These are phyloP conservation scores for Baccha elongata DNA, from an alignment of 2,888 invertebrate genomes.

Conservation along the genomic window DNA sequence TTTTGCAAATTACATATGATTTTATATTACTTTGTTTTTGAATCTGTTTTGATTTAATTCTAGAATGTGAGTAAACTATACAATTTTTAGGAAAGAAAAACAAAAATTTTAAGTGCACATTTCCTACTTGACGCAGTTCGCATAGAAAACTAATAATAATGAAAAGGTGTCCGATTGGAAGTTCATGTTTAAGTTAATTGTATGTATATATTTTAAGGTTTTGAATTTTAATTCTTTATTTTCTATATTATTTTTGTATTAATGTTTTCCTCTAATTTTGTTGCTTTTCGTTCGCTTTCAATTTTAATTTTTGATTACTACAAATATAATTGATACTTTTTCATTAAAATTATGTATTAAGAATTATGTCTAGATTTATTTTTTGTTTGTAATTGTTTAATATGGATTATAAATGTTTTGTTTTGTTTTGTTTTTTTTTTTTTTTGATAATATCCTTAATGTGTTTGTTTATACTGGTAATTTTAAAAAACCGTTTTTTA, in stretches of 20 bases:
- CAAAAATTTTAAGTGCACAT: too few species aligned
- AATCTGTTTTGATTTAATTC: too few species aligned
- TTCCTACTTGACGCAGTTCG: too few species aligned
- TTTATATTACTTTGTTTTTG: too few species aligned
- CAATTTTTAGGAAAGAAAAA: too few species aligned
- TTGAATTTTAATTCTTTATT: slow-evolving; percentile 25
- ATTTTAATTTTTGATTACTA: slow-evolving; percentile 54
- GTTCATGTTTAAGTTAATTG: background rate
- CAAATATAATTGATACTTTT: slow-evolving; percentile 69
- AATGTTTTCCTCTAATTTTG: slow-evolving; percentile 6
- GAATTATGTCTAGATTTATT: slow-evolving; percentile 68
- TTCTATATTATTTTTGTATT: slow-evolving; percentile 30
- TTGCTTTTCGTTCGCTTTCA: slow-evolving; percentile 42
- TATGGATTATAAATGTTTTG: slow-evolving; percentile 59
- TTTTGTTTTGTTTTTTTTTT: background rate
- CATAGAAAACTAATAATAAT: background rate
- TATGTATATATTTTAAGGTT: background rate
- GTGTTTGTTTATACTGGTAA: slow-evolving; percentile 52
- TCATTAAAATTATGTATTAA: slow-evolving; percentile 59
- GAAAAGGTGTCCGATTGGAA: background rate
- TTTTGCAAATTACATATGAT: too few species aligned
- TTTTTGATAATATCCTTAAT: slow-evolving; percentile 47
- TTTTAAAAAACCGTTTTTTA: slow-evolving; percentile 31
- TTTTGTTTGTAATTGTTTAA: slow-evolving; percentile 56
- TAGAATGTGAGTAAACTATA: too few species aligned